A percentile compares a stretch with the other conserved stretches of the same genome.
phyloP scores from a whole-genome alignment of 2,888 invertebrate genomes.

The Scaptodrosophila latifasciaeformis region DNA sequence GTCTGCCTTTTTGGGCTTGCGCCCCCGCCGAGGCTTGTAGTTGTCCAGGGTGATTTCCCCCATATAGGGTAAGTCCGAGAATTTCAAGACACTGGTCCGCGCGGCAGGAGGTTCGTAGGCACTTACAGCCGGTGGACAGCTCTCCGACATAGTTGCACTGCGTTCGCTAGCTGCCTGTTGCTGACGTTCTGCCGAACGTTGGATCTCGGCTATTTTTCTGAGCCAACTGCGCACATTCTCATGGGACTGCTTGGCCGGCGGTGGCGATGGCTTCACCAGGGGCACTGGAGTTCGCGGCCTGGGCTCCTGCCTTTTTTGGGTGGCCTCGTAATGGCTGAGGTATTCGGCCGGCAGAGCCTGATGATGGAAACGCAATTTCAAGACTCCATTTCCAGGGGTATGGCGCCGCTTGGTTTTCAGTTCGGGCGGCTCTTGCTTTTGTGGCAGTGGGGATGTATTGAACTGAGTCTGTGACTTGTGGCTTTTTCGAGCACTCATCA shows the following conservation, averaged over 20 bases:
- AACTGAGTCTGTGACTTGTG: slow-evolving; percentile 3
- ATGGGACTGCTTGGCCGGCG: slow-evolving; percentile 76
- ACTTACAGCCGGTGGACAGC: not conserved
- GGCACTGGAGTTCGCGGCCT: slow-evolving; percentile 52
- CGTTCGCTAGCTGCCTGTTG: slow-evolving; percentile 28
- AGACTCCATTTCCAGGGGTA: slow-evolving; percentile 76
- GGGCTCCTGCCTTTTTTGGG: slow-evolving; percentile 77
- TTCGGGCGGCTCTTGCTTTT: slow-evolving; percentile 24
- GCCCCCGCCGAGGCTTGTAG: slow-evolving; percentile 88
- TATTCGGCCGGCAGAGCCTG: slow-evolving; percentile 87
- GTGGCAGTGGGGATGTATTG: not conserved
- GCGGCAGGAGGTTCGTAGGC: not conserved
- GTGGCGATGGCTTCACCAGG: slow-evolving; percentile 47
- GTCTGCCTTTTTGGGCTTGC: slow-evolving; percentile 94
- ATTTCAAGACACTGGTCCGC: slow-evolving; percentile 78
- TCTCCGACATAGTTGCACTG: not conserved
- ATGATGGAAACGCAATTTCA: slow-evolving; percentile 87
- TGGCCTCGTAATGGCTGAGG: slow-evolving; percentile 86
- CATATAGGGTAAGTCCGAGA: slow-evolving; percentile 92
- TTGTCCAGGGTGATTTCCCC: slow-evolving; percentile 93
- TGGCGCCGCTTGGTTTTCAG: slow-evolving; percentile 40
- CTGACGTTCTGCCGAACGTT: slow-evolving; percentile 74
- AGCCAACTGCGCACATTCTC: slow-evolving; percentile 85
- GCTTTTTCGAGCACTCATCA: slow-evolving; percentile 55
- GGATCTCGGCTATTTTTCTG: slow-evolving; percentile 84